Evolutionary conservation across 2,113 vertebrate species (phyloP).

Genomic region (Urocynchramus pylzowi): DNA sequence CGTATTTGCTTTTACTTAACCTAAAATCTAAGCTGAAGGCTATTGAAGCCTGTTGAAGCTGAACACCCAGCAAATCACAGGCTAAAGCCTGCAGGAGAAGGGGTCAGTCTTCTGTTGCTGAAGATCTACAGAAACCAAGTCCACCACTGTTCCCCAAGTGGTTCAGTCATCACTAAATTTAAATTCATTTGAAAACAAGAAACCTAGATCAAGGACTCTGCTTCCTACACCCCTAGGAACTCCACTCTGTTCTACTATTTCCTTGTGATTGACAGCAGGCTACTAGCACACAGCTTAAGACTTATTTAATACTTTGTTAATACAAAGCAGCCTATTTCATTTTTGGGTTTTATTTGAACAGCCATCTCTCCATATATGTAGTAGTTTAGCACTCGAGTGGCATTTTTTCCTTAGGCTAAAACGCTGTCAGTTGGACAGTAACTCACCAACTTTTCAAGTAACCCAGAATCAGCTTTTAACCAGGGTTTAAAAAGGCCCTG

Average conservation of each 20-base stretch:
- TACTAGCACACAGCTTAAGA: not conserved
- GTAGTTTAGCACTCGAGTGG: not conserved
- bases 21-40: not conserved
- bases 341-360: not conserved
- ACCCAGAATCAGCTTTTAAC: not conserved
- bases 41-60: not conserved
- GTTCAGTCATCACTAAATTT: not conserved
- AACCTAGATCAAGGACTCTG: not conserved
- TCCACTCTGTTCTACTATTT: not conserved
- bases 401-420: not conserved
- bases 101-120: not conserved
- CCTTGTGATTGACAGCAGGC: not conserved
- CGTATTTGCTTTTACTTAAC: not conserved
- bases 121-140: not conserved
- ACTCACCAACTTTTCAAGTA: not conserved
- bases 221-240: not conserved
- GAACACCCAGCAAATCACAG: not conserved
- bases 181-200: not conserved
- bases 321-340: not conserved
- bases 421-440: not conserved
- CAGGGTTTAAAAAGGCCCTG: not conserved
- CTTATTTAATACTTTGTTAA: not conserved
- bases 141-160: not conserved
- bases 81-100: not conserved
- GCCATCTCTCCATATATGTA: not conserved